Conservation (phyloP, 2,888 invertebrate species). For the Stenodema calcarata region DNA sequence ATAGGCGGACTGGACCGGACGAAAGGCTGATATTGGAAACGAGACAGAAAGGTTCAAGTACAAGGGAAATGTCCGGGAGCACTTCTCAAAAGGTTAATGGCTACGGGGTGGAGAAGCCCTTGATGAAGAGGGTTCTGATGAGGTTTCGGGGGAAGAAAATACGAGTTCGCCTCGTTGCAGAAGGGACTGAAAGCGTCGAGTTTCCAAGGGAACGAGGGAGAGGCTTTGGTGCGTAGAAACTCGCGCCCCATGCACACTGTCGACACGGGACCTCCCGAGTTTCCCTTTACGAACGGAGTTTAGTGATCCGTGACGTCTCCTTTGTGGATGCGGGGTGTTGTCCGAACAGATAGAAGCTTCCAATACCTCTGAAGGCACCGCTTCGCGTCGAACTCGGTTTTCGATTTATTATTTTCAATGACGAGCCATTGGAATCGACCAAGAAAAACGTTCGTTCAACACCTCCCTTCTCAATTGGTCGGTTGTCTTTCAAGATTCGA, state of each 20-base stretch:
- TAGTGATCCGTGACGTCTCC: conserved; percentile 1
- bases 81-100: neutral
- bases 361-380: too few relatives aligned
- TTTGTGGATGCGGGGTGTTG: neutral
- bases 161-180: neutral
- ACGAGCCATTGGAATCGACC: too few relatives aligned
- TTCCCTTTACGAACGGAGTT: neutral
- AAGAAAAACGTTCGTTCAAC: too few relatives aligned
- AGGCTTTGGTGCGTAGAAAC: neutral
- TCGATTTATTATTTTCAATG: too few relatives aligned
- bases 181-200: neutral
- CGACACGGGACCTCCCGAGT: neutral
- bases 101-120: neutral
- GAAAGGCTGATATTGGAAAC: neutral
- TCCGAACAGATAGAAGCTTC: neutral
- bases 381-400: too few relatives aligned
- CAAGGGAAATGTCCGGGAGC: neutral
- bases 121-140: neutral
- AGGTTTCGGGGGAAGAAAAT: conserved; percentile 6
- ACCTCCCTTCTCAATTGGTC: too few relatives aligned
- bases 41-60: neutral
- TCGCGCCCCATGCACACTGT: neutral
- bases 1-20: neutral
- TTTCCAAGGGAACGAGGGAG: neutral
- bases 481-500: too few relatives aligned